These are phyloP conservation scores for Sarcophaga caerulescens DNA, from an alignment of 2,888 invertebrate genomes.

Conservation along the genomic window DNA sequence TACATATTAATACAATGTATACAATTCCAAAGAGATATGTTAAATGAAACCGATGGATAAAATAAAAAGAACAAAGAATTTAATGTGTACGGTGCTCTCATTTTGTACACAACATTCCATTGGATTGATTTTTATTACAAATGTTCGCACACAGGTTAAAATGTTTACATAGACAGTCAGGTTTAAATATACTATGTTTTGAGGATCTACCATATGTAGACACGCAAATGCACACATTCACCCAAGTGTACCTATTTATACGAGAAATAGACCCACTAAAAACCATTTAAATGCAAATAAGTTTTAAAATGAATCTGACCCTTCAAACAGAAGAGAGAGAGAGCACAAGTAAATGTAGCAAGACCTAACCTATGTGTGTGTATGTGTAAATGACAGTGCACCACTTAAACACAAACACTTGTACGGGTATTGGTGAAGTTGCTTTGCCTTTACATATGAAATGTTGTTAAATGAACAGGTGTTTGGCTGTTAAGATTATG, in stretches of 20 bases:
- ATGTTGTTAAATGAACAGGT: slow-evolving; percentile 48
- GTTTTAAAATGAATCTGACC: slow-evolving; percentile 75
- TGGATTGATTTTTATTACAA: no score
- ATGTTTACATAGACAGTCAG: background rate
- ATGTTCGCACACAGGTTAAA: slow-evolving; percentile 14
- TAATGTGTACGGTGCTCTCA: no score
- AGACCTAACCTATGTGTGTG: slow-evolving; percentile 6
- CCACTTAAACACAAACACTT: slow-evolving; percentile 20
- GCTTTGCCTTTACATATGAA: slow-evolving; percentile 37
- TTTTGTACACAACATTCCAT: no score
- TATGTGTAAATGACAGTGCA: background rate
- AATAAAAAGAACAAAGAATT: no score
- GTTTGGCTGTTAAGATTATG: slow-evolving; percentile 48
- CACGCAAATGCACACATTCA: slow-evolving; percentile 16
- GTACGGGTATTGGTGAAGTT: slow-evolving; percentile 26
- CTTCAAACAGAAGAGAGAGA: background rate
- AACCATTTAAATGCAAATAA: slow-evolving; percentile 80
- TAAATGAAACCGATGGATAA: no score
- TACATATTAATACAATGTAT: no score
- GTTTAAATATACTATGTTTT: background rate
- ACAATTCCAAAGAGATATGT: no score
- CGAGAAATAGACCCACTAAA: slow-evolving; percentile 79
- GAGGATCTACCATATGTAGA: background rate
- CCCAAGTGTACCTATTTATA: slow-evolving; percentile 75
- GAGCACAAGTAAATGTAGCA: slow-evolving; percentile 30